phyloP scores from a whole-genome alignment of 1,140 invertebrate genomes.

The Drosophila serrata region DNA sequence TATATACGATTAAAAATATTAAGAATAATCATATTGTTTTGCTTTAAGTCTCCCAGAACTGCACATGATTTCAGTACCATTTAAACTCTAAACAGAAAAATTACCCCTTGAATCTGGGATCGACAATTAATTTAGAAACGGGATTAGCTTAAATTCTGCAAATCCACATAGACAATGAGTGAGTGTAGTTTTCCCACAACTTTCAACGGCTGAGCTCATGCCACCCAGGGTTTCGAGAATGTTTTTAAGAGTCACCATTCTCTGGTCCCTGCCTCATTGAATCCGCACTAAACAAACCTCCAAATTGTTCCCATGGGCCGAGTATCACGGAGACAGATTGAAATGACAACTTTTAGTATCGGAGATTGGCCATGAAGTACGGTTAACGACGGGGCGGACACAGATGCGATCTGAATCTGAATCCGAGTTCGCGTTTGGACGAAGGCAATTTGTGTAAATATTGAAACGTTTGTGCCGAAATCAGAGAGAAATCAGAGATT shows the following conservation, averaged over 20 bases:
- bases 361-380: slow-evolving; percentile 65
- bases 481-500: slow-evolving; percentile 71
- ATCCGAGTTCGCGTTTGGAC: slow-evolving; percentile 25
- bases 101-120: background rate
- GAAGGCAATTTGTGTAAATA: slow-evolving; percentile 79
- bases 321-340: slow-evolving; percentile 42
- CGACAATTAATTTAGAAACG: background rate
- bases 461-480: slow-evolving; percentile 67
- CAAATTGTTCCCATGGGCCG: slow-evolving; percentile 59
- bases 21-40: background rate
- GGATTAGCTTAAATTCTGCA: background rate
- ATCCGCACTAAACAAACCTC: slow-evolving; percentile 55
- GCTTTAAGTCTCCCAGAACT: background rate
- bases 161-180: background rate
- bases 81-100: background rate
- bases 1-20: no score
- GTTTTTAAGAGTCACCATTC: slow-evolving; percentile 2
- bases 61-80: no score
- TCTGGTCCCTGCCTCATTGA: slow-evolving; percentile 14
- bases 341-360: slow-evolving; percentile 66
- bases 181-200: slow-evolving; percentile 15
- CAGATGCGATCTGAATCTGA: slow-evolving; percentile 66
- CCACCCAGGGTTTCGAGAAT: slow-evolving; percentile 22
- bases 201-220: background rate
- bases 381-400: slow-evolving; percentile 51